Evolutionary conservation across 2,888 invertebrate genomes (phyloP), one percentile per base, ranked within the genome.

Genomic region (Orchestes rusci): DNA sequence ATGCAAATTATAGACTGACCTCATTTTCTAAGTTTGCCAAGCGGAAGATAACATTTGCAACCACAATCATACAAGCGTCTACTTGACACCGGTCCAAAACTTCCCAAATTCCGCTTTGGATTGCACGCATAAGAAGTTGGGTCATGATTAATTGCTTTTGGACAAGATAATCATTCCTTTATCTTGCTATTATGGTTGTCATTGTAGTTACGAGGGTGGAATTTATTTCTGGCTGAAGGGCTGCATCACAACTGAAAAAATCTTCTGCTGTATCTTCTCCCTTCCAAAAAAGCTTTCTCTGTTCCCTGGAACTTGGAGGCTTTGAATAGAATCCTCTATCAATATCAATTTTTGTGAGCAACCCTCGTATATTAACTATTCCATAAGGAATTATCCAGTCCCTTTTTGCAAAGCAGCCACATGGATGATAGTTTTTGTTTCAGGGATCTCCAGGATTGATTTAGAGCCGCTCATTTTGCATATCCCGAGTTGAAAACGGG

Each of bases 91-190:
- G 47, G 43, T 35, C 43, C 35, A 18, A 33, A 47, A 39, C 47
- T 39, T 43, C n/a, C n/a, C n/a, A n/a, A n/a, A n/a, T n/a, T n/a
- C n/a, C n/a, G n/a, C n/a, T n/a, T n/a, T n/a, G n/a, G n/a, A n/a
- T n/a, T n/a, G n/a, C n/a, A n/a, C n/a, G n/a, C n/a, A 39, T 42
- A 47, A 43, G 47, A 47, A 47, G 35, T 43, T 47, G 18, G 39
- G 36, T 39, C 39, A 34, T 39, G 47, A 47, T 47, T 47, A 47
- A 47, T 47, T 32, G 43, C 38, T 43, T 30, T 39, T 17, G 43
- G 47, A 43, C 47, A 47, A 47, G 47, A 47, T 47, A 47, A 47
- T 47, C 47, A 39, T 47, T 43, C 32, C 27, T 46, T 38, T 39
- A 46, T 46, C 46, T 42, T 15, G 33, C 29, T 40, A 38, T 46